Conservation (phyloP, 2,888 invertebrate genomes). For the Pinctada fucata region DNA sequence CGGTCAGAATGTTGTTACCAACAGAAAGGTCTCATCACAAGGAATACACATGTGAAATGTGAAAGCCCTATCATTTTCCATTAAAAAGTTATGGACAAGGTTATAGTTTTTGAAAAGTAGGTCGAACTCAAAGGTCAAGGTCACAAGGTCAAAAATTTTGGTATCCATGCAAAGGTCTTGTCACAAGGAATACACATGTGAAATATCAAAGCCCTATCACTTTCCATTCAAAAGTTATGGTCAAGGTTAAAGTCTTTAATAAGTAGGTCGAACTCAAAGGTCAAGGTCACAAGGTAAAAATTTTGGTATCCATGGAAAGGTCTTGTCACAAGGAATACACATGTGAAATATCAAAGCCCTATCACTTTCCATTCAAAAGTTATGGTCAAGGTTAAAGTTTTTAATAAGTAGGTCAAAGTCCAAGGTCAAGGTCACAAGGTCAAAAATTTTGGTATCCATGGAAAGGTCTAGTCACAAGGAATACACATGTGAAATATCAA, state of each 20-base stretch:
- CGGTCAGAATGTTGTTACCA: neutral
- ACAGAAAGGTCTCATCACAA: neutral
- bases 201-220: neutral
- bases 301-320: neutral
- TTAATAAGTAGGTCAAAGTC: too few species aligned
- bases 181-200: neutral
- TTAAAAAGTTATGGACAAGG: neutral
- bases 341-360: neutral
- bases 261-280: neutral
- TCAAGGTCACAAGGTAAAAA: too few species aligned
- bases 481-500: neutral
- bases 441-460: too few species aligned
- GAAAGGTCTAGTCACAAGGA: neutral
- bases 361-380: neutral
- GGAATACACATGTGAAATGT: neutral
- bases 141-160: neutral
- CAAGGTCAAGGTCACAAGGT: too few species aligned
- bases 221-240: neutral
- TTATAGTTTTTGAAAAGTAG: neutral
- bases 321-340: neutral
- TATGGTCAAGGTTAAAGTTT: neutral
- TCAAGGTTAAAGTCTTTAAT: neutral
- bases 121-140: neutral
- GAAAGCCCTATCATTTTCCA: neutral
- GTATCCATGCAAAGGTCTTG: neutral